Conservation (phyloP, 2,797 vertebrate species). For the Urocyon cinereoargenteus region DNA sequence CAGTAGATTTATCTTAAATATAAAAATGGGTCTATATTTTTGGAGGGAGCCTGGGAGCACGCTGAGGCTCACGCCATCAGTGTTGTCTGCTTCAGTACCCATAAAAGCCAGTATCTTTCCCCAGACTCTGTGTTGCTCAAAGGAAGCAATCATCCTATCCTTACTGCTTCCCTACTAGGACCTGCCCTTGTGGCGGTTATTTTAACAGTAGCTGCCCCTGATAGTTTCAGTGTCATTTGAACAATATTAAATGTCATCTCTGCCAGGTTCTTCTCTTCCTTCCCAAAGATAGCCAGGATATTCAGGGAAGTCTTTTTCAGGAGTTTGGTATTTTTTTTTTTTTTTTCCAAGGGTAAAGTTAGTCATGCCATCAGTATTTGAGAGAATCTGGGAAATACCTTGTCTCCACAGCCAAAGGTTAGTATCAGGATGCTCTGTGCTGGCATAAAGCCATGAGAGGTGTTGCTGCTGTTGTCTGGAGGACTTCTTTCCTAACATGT, state of each 20-base stretch:
- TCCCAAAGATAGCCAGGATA: not conserved
- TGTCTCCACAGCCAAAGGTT: not conserved
- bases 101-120: not conserved
- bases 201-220: not conserved
- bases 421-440: not conserved
- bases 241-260: not conserved
- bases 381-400: not conserved
- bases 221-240: not conserved
- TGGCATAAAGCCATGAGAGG: not conserved
- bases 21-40: not conserved
- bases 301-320: not conserved
- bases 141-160: not conserved
- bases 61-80: not conserved
- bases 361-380: not conserved
- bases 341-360: not conserved
- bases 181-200: not conserved
- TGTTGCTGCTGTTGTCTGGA: not conserved
- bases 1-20: not conserved
- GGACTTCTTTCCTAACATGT: not conserved
- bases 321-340: not conserved
- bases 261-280: not conserved
- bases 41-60: not conserved
- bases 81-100: not conserved
- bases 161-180: not conserved
- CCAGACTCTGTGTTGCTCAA: not conserved